Percentiles rank a stretch among this genome's conserved stretches.
Conservation (phyloP, 2,797 vertebrate genomes). For the Poecilia velifera region DNA sequence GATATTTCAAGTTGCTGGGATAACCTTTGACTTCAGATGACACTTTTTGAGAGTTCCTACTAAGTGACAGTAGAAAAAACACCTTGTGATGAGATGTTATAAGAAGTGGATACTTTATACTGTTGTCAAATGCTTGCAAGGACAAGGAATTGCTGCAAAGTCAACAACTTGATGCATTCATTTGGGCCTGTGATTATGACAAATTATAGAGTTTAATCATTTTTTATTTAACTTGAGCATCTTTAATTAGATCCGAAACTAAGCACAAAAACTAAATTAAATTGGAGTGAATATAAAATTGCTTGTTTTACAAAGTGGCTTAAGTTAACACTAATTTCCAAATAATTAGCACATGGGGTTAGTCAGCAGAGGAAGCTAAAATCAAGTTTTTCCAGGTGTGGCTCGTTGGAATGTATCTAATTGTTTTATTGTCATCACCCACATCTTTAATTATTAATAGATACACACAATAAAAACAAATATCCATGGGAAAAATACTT, state of each 20-base stretch:
- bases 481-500: conserved; percentile 95
- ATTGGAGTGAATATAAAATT: neutral
- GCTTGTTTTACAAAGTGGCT: neutral
- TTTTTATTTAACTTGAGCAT: neutral
- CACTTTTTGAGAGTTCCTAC: neutral
- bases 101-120: neutral
- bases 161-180: neutral
- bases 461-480: conserved; percentile 32
- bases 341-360: too few species aligned
- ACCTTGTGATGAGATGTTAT: neutral
- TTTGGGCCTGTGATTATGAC: neutral
- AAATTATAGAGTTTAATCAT: neutral
- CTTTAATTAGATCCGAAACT: neutral
- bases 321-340: neutral
- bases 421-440: conserved; percentile 31
- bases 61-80: neutral
- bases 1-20: neutral
- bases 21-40: neutral
- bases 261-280: neutral
- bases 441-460: neutral
- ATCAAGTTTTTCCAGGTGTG: conserved; percentile 25
- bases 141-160: neutral
- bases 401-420: conserved; percentile 36
- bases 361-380: conserved; percentile 1
- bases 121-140: neutral